Percentiles rank a stretch among this genome's conserved stretches.
These are phyloP conservation scores for Sclerodermus sp. DNA, from an alignment of 2,888 invertebrate species.

Conservation along the genomic window DNA sequence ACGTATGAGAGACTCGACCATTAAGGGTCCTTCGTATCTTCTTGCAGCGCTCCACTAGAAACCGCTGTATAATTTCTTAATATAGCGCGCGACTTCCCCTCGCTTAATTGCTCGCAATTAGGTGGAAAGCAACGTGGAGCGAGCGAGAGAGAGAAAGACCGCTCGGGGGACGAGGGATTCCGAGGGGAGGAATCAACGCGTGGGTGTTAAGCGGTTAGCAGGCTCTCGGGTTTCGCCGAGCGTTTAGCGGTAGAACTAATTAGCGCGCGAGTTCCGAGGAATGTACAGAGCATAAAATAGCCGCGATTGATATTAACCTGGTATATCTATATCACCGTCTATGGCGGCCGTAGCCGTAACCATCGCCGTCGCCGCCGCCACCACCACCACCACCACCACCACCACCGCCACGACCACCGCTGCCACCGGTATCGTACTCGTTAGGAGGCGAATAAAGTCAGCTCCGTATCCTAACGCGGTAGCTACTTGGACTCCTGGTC, in stretches of 20 bases:
- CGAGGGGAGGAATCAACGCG: background rate
- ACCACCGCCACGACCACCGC: no score
- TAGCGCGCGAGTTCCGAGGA: slow-evolving; percentile 27
- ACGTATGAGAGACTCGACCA: no score
- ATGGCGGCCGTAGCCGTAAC: no score
- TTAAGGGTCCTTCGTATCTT: no score
- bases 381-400: no score
- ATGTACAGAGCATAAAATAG: slow-evolving; percentile 18
- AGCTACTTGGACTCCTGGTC: slow-evolving; percentile 2
- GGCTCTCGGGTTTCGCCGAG: slow-evolving; percentile 31
- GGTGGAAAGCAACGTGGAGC: slow-evolving; percentile 17
- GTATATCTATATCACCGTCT: background rate
- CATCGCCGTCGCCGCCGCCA: no score
- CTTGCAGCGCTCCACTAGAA: no score
- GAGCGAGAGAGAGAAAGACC: no score
- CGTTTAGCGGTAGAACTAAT: slow-evolving; percentile 35
- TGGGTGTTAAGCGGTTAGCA: slow-evolving; percentile 32
- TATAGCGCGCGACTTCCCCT: slow-evolving; percentile 11
- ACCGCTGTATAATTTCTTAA: background rate
- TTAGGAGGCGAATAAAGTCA: no score
- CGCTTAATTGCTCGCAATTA: slow-evolving; percentile 37
- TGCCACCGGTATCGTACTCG: no score
- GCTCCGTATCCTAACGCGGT: no score
- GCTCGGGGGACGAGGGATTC: background rate
- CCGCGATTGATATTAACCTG: slow-evolving; percentile 23